Evolutionary conservation across 2,888 invertebrate genomes (phyloP), one percentile per base, ranked within the genome.

Genomic region (Euplagia quadripunctaria): DNA sequence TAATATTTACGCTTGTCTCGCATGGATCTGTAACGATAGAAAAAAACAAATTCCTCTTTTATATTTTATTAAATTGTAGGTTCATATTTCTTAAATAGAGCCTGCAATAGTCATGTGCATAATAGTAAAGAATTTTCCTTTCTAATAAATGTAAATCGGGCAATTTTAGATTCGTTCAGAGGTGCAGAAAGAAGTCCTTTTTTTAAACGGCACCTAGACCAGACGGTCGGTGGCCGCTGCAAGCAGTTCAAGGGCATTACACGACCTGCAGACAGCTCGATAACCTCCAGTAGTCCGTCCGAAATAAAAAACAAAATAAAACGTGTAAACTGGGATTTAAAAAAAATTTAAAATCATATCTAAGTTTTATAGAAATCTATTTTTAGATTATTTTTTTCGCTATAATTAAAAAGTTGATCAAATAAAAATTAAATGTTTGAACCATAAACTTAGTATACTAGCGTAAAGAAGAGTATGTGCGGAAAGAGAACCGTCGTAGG

Each of bases 191-290:
- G 77, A 77, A 55, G 74, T 73, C 67, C 63, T 69, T 73, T 82
- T 71, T 66, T 51, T 72, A 75, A 74, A 77, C 72, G 72, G 64
- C 64, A 69, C 49, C 70, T 72, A 72, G 63, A 72, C 81, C 78
- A 86, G 86, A 85, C 85, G 82, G 85, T 85, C 85, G 80, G 58
- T 80, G 86, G 43, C 86, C 86, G 80, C 74, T 70, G 80, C 79
- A 86, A 82, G 64, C 72, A 77, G 77, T 86, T 82, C 75, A 84
- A 87, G 86, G 86, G 65, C 82, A 78, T 42, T 65, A 49, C 55
- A 55, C 73, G 80, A 75, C 76, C 76, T 76, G 71, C 72, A 69
- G 72, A 46, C 78, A 75, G 68, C 42, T 65, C 70, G 68, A 58
- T 66, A 70, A 14, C 20, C 20, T 64, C 9, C 41, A 64, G 42